Evolutionary conservation across 2,888 invertebrate species (phyloP).

Genomic region (Nephrocerus scutellatus): DNA sequence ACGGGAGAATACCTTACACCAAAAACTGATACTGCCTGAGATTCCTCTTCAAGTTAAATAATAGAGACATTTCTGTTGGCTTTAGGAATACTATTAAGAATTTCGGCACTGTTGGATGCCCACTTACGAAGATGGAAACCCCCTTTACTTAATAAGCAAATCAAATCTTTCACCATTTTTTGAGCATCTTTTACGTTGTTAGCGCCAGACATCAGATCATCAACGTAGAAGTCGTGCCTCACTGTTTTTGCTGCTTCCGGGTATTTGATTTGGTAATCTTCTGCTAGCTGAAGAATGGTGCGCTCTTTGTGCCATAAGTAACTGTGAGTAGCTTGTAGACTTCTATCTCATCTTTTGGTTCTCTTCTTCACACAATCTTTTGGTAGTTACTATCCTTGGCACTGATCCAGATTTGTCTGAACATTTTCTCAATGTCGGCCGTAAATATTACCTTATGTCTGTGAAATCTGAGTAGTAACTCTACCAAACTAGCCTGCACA

Average conservation of each 20-base stretch:
- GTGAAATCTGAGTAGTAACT: too few species aligned
- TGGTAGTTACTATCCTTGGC: not conserved
- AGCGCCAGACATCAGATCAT: too few species aligned
- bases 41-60: slow-evolving; percentile 1
- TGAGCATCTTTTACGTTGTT: too few species aligned
- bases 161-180: too few species aligned
- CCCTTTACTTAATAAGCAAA: too few species aligned
- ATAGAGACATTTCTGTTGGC: not conserved
- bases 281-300: slow-evolving; percentile 4
- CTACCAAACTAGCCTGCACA: too few species aligned
- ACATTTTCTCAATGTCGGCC: slow-evolving; percentile 20
- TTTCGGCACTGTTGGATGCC: slow-evolving; percentile 1
- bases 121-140: slow-evolving; percentile 1
- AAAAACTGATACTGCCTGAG: not conserved
- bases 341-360: not conserved
- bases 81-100: not conserved
- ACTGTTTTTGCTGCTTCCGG: not conserved
- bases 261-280: not conserved
- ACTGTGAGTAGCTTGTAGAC: slow-evolving; percentile 1
- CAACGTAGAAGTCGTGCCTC: not conserved
- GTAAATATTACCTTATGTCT: slow-evolving; percentile 22
- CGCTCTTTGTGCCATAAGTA: slow-evolving; percentile 1
- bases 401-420: too few species aligned
- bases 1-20: not conserved
- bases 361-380: slow-evolving; percentile 1